A percentile compares a stretch with the other conserved stretches of the same genome.
phyloP scores from a whole-genome alignment of 2,113 vertebrate genomes.

The Muscicapa adusta region DNA sequence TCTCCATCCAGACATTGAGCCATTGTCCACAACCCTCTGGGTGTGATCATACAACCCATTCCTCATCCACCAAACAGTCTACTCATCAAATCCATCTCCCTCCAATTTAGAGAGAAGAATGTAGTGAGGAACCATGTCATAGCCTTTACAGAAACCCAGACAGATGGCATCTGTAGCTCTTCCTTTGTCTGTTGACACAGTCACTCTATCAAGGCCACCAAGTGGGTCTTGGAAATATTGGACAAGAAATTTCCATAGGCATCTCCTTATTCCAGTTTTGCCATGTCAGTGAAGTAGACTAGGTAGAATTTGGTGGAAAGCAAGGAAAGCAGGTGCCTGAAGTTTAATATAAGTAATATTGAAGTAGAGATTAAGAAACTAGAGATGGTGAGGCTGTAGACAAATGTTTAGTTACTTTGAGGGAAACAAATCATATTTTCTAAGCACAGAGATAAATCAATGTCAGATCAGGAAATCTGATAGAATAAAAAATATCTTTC shows the following conservation, averaged over 20 bases:
- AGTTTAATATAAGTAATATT: conserved; percentile 4
- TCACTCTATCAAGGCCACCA: neutral
- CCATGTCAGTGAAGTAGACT: neutral
- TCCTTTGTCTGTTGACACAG: neutral
- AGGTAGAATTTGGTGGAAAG: neutral
- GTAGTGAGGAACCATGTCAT: neutral
- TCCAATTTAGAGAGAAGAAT: neutral
- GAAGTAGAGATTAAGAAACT: neutral
- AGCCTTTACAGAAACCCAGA: neutral
- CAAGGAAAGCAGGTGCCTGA: neutral
- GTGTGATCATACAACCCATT: neutral
- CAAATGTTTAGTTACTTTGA: neutral
- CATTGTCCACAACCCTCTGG: neutral
- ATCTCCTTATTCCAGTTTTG: neutral
- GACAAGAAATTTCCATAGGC: neutral
- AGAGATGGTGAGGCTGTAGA: neutral
- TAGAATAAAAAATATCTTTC: conserved; percentile 18
- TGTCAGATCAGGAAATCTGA: neutral
- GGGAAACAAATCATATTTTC: conserved; percentile 14
- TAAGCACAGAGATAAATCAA: neutral
- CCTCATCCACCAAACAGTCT: neutral
- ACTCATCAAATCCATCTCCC: neutral
- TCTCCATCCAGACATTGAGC: neutral
- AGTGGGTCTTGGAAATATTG: neutral
- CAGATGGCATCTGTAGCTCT: neutral